These are phyloP conservation scores for Antechinus stuartii DNA, from an alignment of 2,113 vertebrate species.

Conservation along the genomic window DNA sequence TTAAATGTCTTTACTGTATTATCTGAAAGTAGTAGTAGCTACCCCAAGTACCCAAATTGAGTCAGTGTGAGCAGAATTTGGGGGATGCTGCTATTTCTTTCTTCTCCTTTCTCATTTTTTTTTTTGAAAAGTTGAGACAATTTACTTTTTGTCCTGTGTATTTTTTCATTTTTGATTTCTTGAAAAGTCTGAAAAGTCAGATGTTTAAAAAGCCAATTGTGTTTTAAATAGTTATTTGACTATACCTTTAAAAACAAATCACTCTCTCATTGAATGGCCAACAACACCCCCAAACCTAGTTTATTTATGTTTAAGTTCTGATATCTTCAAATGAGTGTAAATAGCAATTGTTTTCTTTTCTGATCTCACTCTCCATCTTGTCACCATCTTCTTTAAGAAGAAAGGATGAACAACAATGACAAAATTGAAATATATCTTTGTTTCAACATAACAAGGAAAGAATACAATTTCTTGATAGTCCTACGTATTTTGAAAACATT, in stretches of 20 bases:
- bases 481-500: constrained; percentile 50
- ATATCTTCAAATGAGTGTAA: not conserved
- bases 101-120: not conserved
- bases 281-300: not conserved
- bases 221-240: not conserved
- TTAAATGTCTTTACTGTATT: not conserved
- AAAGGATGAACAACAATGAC: not conserved
- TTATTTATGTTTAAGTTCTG: not conserved
- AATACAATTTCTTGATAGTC: constrained; percentile 35
- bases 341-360: not conserved
- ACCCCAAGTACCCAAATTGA: not conserved
- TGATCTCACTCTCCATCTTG: not conserved
- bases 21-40: not conserved
- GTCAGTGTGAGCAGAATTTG: not conserved
- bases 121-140: not conserved
- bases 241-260: not conserved
- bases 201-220: not conserved
- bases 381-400: not conserved
- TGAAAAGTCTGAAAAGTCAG: not conserved
- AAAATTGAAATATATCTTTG: constrained; percentile 56
- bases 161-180: not conserved
- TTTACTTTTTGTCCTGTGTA: not conserved
- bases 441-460: constrained; percentile 27
- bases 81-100: not conserved
- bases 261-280: not conserved